phyloP scores from a whole-genome alignment of 2,113 vertebrate species.

The Serilophus lunatus region DNA sequence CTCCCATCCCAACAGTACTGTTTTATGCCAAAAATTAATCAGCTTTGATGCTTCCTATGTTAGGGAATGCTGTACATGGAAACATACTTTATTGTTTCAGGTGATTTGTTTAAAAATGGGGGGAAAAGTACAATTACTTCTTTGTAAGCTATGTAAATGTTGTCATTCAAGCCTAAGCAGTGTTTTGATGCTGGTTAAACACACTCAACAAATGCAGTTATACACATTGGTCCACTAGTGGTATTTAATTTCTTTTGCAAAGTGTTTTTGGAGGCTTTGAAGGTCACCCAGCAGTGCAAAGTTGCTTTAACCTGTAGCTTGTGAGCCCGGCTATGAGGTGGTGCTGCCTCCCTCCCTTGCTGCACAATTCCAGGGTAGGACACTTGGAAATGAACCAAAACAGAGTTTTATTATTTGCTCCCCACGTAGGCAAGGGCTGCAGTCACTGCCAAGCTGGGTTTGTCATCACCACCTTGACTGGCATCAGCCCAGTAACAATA shows the following conservation, averaged over 20 bases:
- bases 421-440: not conserved
- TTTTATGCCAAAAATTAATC: not conserved
- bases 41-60: not conserved
- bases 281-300: not conserved
- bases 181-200: not conserved
- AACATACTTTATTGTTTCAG: not conserved
- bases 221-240: not conserved
- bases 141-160: not conserved
- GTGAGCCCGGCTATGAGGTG: not conserved
- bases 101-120: not conserved
- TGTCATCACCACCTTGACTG: not conserved
- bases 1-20: not conserved
- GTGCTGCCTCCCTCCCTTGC: not conserved
- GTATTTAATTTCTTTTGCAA: not conserved
- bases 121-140: not conserved
- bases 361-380: rapidly evolving
- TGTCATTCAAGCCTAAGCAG: not conserved
- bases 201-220: not conserved
- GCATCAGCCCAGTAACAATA: not conserved
- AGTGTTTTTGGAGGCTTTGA: not conserved
- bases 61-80: not conserved
- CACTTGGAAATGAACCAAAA: not conserved
- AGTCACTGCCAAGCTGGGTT: not conserved
- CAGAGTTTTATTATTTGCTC: not conserved
- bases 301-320: not conserved